Evolutionary conservation across 1,140 invertebrate genomes (phyloP).

Genomic region (Subanguina moxae): DNA sequence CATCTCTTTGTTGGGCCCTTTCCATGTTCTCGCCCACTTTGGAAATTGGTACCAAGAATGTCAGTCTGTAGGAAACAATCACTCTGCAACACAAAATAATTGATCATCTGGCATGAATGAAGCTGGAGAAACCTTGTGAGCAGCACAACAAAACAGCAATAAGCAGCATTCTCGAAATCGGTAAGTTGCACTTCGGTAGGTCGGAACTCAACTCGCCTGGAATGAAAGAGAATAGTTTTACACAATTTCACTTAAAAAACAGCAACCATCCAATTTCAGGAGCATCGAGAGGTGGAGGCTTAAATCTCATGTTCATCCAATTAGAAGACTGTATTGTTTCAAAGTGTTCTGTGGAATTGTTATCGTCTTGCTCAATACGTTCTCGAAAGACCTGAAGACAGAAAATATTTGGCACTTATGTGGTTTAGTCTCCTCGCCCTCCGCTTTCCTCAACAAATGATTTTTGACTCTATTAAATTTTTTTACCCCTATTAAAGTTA

Average conservation of each 20-base stretch:
- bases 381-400: slow-evolving; percentile 77
- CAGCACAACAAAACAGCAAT: slow-evolving; percentile 94
- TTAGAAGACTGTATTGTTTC: slow-evolving; percentile 99
- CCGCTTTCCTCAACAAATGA: no score
- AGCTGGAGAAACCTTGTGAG: slow-evolving; percentile 70
- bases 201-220: slow-evolving; percentile 85
- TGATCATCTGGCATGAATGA: neutral
- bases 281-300: slow-evolving; percentile 72
- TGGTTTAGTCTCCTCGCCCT: neutral
- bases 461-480: no score
- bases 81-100: slow-evolving; percentile 84
- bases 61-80: slow-evolving; percentile 89
- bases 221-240: no score
- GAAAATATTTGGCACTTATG: slow-evolving; percentile 17
- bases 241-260: no score
- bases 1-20: slow-evolving; percentile 82
- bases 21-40: slow-evolving; percentile 98
- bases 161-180: slow-evolving; percentile 98
- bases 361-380: slow-evolving; percentile 88
- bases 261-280: slow-evolving; percentile 81
- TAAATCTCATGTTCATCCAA: slow-evolving; percentile 99
- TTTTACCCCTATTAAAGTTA: no score
- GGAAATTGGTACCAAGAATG: slow-evolving; percentile 94
- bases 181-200: slow-evolving; percentile 93
- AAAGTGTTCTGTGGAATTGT: slow-evolving; percentile 93